Evolutionary conservation across 1,140 invertebrate genomes (phyloP), one percentile per base, ranked within the genome.

Genomic region (Drosophila sproati): DNA sequence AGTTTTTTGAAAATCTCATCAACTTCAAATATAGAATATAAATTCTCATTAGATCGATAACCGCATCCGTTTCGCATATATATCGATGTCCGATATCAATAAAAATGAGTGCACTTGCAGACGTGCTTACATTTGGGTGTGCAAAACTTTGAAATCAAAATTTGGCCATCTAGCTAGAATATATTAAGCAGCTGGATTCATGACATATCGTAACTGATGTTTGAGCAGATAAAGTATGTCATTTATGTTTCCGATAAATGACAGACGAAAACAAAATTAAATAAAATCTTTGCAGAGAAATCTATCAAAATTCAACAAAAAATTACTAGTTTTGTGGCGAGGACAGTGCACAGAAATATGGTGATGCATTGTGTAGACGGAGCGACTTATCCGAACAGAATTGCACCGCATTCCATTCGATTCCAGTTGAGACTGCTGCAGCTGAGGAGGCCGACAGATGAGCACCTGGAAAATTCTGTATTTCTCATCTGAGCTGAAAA

Each of bases 401-500:
- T 31, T 50, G 7, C 6, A 50, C 4, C n/a, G 31, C 31, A n/a
- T 32, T 31, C 29, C 8, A 20, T 20, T 20, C 20, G 20, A 5
- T 34, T n/a, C 3, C 29, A 52, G 50, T 52, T n/a, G 31, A 34
- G n/a, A 12, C 50, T 34, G 50, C 32, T 52, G 50, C 31, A 34
- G 10, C 32, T 12, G 32, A 6, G n/a, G 31, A 52, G 7, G 51
- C 51, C 51, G n/a, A 28, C 32, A 48, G 31, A 61, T 61, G 59
- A 61, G 48, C 20, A 48, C 48, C 7, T 35, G 32, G 7, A 61
- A 61, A 61, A 48, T 48, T 47, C 12, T 61, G 29, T 61, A 61
- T 50, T 61, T 61, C 29, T 61, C 59, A 61, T 61, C 59, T 35
- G 59, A 61, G 48, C 20, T 61, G 3, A 61, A 61, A 5, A 48